Percentiles rank a stretch among this genome's conserved stretches.
phyloP scores from a whole-genome alignment of 2,888 invertebrate species.

The Yponomeuta sedellus region DNA sequence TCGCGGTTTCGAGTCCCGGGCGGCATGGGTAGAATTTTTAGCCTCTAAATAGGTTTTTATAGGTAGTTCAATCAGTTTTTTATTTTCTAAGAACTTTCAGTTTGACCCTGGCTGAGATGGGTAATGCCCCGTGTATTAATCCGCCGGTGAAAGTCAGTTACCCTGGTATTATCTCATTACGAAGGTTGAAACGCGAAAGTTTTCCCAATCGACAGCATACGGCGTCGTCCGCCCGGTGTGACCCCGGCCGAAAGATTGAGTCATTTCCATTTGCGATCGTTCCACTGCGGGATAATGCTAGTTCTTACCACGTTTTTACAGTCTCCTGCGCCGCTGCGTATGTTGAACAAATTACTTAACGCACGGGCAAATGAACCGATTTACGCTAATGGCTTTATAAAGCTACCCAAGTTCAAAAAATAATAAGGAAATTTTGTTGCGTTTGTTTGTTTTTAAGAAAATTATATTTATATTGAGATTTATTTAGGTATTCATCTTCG shows the following conservation, averaged over 20 bases:
- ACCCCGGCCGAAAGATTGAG: constrained; percentile 28
- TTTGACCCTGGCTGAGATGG: too few species aligned
- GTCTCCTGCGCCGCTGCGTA: constrained; percentile 1
- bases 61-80: too few species aligned
- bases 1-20: too few species aligned
- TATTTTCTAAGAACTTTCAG: too few species aligned
- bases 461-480: background rate
- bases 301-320: constrained; percentile 29
- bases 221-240: background rate
- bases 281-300: constrained; percentile 28
- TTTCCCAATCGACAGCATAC: background rate
- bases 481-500: too few species aligned
- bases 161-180: too few species aligned
- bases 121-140: too few species aligned
- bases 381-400: constrained; percentile 29
- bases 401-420: constrained; percentile 21
- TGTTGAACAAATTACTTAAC: constrained; percentile 10
- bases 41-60: too few species aligned
- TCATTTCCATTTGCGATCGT: constrained; percentile 27
- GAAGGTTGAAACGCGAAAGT: too few species aligned
- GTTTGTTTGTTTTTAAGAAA: background rate
- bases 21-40: too few species aligned
- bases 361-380: constrained; percentile 18
- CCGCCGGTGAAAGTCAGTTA: too few species aligned
- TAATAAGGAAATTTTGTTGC: background rate